Evolutionary conservation across 92 coral and sea anemone genomes (phyloP).

Genomic region (Heliopora coerulea): DNA sequence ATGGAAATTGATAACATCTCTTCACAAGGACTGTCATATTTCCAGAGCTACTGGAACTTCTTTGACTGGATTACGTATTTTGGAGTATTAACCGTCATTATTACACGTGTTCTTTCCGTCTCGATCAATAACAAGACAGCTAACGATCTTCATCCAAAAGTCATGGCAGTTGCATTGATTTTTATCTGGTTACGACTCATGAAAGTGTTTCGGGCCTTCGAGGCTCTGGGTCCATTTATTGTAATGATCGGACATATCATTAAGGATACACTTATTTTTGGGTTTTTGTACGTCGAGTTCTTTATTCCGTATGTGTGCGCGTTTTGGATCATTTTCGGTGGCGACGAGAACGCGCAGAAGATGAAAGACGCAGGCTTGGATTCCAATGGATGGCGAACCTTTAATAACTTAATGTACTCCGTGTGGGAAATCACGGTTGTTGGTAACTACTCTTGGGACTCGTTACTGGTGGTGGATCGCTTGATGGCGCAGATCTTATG

Average conservation of each 20-base stretch:
- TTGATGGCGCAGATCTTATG: conserved; percentile 95
- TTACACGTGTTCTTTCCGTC: conserved; percentile 78
- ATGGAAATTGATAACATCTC: conserved; percentile 83
- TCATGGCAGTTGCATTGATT: conserved; percentile 74
- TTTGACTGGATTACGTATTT: conserved; percentile 98
- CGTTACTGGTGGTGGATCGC: conserved; percentile 78
- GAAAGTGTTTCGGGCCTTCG: conserved; percentile 91
- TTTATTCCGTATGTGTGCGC: conserved; percentile 96
- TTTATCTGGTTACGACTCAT: conserved; percentile 94
- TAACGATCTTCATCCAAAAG: conserved; percentile 68
- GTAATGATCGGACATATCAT: conserved; percentile 95
- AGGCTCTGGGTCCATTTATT: conserved; percentile 86
- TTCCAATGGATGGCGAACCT: conserved; percentile 67
- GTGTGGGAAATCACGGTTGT: conserved; percentile 96
- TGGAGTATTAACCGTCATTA: conserved; percentile 71
- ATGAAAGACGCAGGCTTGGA: conserved; percentile 60
- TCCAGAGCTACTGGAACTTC: conserved; percentile 93
- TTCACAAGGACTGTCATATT: conserved; percentile 89
- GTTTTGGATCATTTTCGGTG: conserved; percentile 96
- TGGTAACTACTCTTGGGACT: conserved; percentile 95
- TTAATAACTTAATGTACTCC: conserved; percentile 89
- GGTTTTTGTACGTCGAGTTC: conserved; percentile 74
- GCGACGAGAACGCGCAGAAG: conserved; percentile 67
- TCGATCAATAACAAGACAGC: conserved; percentile 54
- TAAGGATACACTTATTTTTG: conserved; percentile 85